Base-by-base conservation (phyloP, 2,113 vertebrate species). In the Corythoichthys intestinalis region DNA sequence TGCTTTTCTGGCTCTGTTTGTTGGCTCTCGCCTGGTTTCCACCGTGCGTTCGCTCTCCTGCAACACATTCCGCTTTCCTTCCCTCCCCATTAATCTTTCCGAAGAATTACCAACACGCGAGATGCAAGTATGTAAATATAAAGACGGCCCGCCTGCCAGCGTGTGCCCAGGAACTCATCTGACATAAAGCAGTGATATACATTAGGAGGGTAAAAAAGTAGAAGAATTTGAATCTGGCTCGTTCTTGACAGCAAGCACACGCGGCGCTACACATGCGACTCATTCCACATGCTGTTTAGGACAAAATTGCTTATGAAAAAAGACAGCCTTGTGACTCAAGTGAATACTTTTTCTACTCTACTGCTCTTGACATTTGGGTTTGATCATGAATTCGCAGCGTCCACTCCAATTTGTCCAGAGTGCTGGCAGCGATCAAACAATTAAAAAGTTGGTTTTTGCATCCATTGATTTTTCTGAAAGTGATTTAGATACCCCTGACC, bases 291-390 rank as follows among this genome's bases (percentile, higher is more conserved):
- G 57, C 71, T 48, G 71, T 73, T 77, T 47, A 1, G 57, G 72
- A 28, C 59, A 73, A 74, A 72, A 83, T 84, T 78, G 74, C 64
- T 79, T 78, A 77, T 62, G 75, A 84, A 78, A 79, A 81, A 68
- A 80, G 80, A 78, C 63, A 14, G 54, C 13, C 13, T 11, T 44
- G 34, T 61, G 44, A 53, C 58, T 74, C 56, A 15, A 63, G 39
- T 38, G 69, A n/a, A 75, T 65, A 74, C 76, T 72, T 79, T 64
- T 60, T 13, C 71, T 66, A 12, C 52, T 49, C 49, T 3, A 34
- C 1, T 13, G 2, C 20, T 28, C 20, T 28, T 28, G 20, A 28
- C 20, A 28, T 28, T 28, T 28, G 20, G 20, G 20, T 28, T 28
- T 28, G 20, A 28, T 28, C 20, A 28, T 28, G 20, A 28, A 28